Base-by-base conservation (phyloP, 2,797 vertebrate species). In the Chelonia mydas region DNA sequence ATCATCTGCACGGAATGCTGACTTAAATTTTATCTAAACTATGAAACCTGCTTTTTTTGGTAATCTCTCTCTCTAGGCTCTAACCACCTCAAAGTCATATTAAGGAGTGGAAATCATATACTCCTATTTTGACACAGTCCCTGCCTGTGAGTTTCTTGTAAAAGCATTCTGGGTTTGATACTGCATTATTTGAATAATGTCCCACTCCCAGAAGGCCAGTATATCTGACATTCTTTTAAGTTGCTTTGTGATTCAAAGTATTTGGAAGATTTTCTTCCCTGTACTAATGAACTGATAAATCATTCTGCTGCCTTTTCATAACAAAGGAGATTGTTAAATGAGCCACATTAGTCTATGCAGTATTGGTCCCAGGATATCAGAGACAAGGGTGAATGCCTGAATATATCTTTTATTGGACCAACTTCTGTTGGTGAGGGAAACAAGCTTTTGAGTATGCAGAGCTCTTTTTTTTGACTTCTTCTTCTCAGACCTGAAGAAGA, bases 241-340 rank as follows among this genome's bases (percentile, higher is more conserved):
- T 57, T 89, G 80, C 86, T 93, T 77, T 81, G 51, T 88, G 90
- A 83, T 91, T 97, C 86, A 78, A 78, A 86, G 12, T 93, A 90
- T 91, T 92, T 77, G 90, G 90, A 93, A 2, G 2, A 45, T 41
- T 94, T 93, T 93, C 68, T 61, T 96, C 77, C 11, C 2, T 1
- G 2, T 72, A 59, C 76, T 89, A 90, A 93, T 49, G 86, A 96
- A 90, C 79, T 81, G 88, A 45, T 86, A 94, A 87, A 88, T 84
- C 83, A 90, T 89, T 89, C 88, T 11, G 16, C 49, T 80, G 92
- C 84, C 55, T 0, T 41, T 78, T 90, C 92, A 84, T 93, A 92
- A 88, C 68, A 86, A 91, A 23, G 6, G 92, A 86, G 84, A 81
- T 96, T 92, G 90, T 93, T 96, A 94, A 87, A 93, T 90, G 91